Base-by-base conservation (phyloP, 2,888 invertebrate genomes). In the Erynnis tages region DNA sequence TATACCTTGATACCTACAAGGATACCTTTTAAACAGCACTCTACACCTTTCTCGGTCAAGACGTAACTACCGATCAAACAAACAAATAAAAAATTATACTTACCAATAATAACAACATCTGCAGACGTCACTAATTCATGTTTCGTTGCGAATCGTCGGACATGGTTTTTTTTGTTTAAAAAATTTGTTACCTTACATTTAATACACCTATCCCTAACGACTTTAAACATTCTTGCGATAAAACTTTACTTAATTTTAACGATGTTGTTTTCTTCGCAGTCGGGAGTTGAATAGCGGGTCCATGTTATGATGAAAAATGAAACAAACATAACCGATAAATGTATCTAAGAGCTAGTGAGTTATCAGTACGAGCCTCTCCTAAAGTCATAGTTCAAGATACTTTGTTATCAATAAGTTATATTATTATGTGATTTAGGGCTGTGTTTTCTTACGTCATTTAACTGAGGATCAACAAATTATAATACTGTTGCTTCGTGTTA, bases 31-130 rank as follows among this genome's bases (percentile, higher is more conserved):
- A n/a, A n/a, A n/a, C n/a, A n/a, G n/a, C n/a, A n/a, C n/a, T n/a
- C n/a, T n/a, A n/a, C n/a, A n/a, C n/a, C n/a, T n/a, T n/a, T n/a
- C n/a, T n/a, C n/a, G n/a, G n/a, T n/a, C n/a, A n/a, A n/a, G n/a
- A n/a, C n/a, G n/a, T n/a, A n/a, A n/a, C n/a, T n/a, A 21, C 3
- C 21, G 6, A 21, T 21, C 3, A 21, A 21, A 21, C 3, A 3
- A 4, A 21, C 27, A 8, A 5, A 27, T 27, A 7, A 2, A 27
- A 27, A 5, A 8, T 8, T 8, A 37, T 49, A 82, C 84, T 87
- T 77, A 93, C 94, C 94, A 61, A 96, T 92, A 61, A 96, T 90
- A 50, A 96, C 94, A 59, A 95, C 95, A 83, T 96, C 95, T 11
- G 95, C 94, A 30, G 92, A 91, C 27, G 82, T 65, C 29, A 79